Percentiles rank a stretch among this genome's conserved stretches.
Conservation (phyloP, 2,888 invertebrate species). For the Anticlea derivata region DNA sequence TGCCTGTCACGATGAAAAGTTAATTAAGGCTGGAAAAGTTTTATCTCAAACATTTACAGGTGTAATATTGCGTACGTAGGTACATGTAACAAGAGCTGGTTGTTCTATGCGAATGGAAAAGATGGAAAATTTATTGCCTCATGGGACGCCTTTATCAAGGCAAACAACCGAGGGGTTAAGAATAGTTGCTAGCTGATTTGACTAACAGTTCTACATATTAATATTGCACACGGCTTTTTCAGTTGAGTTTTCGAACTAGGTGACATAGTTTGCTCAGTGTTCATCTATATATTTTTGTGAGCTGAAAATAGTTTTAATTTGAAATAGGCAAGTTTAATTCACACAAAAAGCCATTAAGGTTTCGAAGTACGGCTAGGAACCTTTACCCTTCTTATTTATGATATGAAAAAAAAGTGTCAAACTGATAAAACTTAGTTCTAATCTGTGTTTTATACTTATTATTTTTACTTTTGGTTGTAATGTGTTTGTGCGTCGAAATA, state of each 20-base stretch:
- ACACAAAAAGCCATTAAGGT: neutral
- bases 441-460: too few species aligned
- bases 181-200: slow-evolving; percentile 35
- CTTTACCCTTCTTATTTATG: too few species aligned
- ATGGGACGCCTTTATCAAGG: slow-evolving; percentile 34
- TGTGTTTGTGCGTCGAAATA: too few species aligned
- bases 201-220: slow-evolving; percentile 36
- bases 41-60: slow-evolving; percentile 12
- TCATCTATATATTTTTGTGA: slow-evolving; percentile 2
- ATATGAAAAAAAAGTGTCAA: too few species aligned
- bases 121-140: slow-evolving; percentile 37
- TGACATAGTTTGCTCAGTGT: slow-evolving; percentile 21
- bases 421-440: too few species aligned
- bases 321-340: neutral
- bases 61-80: too few species aligned
- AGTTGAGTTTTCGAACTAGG: slow-evolving; percentile 25
- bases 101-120: slow-evolving; percentile 18
- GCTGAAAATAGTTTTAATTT: slow-evolving; percentile 21
- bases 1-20: slow-evolving; percentile 23
- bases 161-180: slow-evolving; percentile 30
- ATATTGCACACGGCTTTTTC: slow-evolving; percentile 14
- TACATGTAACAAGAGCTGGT: neutral
- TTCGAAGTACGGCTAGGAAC: too few species aligned
- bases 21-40: slow-evolving; percentile 23
- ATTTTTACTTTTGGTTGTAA: too few species aligned